Conservation (phyloP, 2,797 vertebrate genomes). For the Danio aesculapii region DNA sequence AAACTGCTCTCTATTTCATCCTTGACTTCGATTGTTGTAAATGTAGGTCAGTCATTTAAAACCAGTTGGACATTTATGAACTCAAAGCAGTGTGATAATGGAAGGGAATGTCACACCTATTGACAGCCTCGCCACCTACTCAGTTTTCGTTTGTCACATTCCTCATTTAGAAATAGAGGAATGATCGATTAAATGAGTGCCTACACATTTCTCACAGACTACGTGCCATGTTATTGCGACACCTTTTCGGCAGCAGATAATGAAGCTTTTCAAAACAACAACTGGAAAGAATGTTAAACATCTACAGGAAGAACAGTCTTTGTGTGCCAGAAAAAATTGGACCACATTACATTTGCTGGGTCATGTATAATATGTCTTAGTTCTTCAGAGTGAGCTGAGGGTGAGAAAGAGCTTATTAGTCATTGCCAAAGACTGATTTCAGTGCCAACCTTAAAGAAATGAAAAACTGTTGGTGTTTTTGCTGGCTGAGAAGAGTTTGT, state of each 20-base stretch:
- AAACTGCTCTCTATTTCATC: conserved; percentile 14
- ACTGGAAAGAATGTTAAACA: not conserved
- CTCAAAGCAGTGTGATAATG: not conserved
- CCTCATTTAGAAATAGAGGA: not conserved
- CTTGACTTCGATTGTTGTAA: conserved; percentile 33
- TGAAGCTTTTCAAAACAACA: conserved; percentile 11
- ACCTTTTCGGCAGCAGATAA: not conserved
- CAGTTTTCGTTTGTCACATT: not conserved
- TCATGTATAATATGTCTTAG: not conserved
- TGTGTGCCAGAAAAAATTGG: not conserved
- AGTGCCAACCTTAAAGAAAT: not conserved
- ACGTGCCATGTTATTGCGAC: not conserved
- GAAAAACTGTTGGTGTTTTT: not conserved
- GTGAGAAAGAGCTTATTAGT: not conserved
- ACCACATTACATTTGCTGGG: not conserved
- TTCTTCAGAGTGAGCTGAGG: not conserved
- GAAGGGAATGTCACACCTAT: not conserved
- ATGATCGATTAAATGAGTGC: not conserved
- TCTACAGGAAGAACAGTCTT: not conserved
- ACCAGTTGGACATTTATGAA: not conserved
- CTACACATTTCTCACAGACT: conserved; percentile 15
- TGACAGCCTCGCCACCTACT: not conserved
- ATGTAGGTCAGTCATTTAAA: conserved; percentile 27
- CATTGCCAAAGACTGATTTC: not conserved
- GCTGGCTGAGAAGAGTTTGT: not conserved